A percentile compares a stretch with the other conserved stretches of the same genome.
phyloP scores from a whole-genome alignment of 2,888 invertebrate genomes.

The Tetropium fuscum region DNA sequence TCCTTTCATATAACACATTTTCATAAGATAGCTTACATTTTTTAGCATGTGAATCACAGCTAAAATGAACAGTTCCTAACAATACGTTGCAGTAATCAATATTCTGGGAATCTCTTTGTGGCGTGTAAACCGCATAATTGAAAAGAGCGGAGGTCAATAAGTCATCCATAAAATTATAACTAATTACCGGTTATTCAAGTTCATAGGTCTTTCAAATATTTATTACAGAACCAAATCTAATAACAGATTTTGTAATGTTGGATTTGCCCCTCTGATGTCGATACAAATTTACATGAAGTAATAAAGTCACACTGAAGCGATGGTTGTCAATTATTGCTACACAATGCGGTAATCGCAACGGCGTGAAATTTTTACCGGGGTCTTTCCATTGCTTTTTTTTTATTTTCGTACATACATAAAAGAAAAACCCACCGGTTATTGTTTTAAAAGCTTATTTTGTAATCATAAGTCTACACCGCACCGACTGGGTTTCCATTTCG shows the following conservation, averaged over 20 bases:
- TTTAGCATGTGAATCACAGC: slow-evolving; percentile 5
- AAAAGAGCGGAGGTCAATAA: not conserved
- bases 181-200: not conserved
- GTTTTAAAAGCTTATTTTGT: too few species aligned
- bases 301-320: too few species aligned
- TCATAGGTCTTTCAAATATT: not conserved
- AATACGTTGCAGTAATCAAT: slow-evolving; percentile 14
- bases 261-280: not conserved
- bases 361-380: too few species aligned
- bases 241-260: not conserved
- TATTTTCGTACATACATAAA: too few species aligned
- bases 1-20: too few species aligned
- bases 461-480: too few species aligned
- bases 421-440: too few species aligned
- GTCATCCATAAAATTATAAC: not conserved
- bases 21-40: too few species aligned
- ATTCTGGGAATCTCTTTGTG: slow-evolving; percentile 18
- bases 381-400: too few species aligned
- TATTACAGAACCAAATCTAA: not conserved
- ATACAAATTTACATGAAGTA: not conserved
- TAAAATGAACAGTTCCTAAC: slow-evolving; percentile 11
- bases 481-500: too few species aligned
- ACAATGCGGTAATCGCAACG: too few species aligned
- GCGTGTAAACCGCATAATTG: slow-evolving; percentile 18
- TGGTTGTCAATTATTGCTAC: too few species aligned